Base-by-base conservation (phyloP, 2,888 invertebrate genomes). In the Ctenicera cuprea region DNA sequence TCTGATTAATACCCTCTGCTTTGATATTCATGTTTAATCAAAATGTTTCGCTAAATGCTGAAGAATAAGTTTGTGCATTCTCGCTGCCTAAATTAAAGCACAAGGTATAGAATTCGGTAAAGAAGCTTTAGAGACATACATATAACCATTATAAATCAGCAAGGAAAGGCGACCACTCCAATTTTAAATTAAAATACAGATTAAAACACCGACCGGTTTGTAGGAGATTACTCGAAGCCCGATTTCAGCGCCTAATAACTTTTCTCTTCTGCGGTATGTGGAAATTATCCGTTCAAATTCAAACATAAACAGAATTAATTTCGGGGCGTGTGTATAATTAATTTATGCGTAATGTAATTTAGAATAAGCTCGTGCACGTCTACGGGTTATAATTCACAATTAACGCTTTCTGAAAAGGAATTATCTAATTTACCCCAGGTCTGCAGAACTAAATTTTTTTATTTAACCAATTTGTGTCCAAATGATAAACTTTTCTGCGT, bases 171-270 rank as follows among this genome's bases (percentile, higher is more conserved):
- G 16, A 48, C 48, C 48, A 16, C 48, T 48, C 20, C 18, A 48
- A 20, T 48, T 48, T 48, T 11, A 48, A 48, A 48, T 48, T 48
- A 48, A 48, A 48, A 16, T 48, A 20, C 48, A 48, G 48, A 48
- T 48, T 48, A 48, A 48, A 48, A 48, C n/a, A n/a, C 48, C 48
- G 48, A 48, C 18, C 48, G 48, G 48, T 48, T 18, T 1, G 16
- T 16, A 16, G 48, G 11, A 38, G 14, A 45, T 16, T 45, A n/a
- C 43, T 9, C 20, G 43, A 45, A 14, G 3, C 48, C 16, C 20
- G 48, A 48, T 48, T 48, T 48, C 48, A 11, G 20, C 9, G 4
- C 4, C 48, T 48, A 48, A 48, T 48, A 48, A 48, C 8, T 48
- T 48, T 48, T 48, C 48, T 14, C 41, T 48, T 0, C 20, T 48